Evolutionary conservation across 2,113 vertebrate genomes (phyloP), one percentile per base, ranked within the genome.

Genomic region (Tetraodon nigroviridis): DNA sequence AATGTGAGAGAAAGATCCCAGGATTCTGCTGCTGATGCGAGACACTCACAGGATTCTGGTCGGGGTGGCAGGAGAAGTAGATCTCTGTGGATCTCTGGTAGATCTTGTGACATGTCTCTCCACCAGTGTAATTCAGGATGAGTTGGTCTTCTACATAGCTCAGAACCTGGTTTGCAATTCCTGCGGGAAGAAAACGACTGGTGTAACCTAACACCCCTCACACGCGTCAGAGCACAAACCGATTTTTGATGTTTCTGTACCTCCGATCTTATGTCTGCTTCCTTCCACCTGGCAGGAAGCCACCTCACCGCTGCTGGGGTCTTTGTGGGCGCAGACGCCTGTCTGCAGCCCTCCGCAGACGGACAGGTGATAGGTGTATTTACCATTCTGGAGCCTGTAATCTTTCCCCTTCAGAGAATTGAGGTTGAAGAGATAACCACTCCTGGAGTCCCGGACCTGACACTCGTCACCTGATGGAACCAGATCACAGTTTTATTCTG

Each of bases 121-220:
- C 97, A 0, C 18, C 80, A 0, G 93, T 96, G 73, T 94, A 98
- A 86, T 97, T 98, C 65, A 99, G 90, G 83, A 93, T 94, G 58
- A 99, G 87, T 58, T 96, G 78, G 14, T 94, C 93, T 50, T 94
- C 94, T 72, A 93, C 92, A 0, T 91, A 96, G 7, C 82, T 94
- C 75, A 99, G 73, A 44, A 86, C 88, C 84, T 93, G 89, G 61
- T 86, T 93, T 2, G 67, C 41, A 59, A 93, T 72, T 13, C 97
- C 97, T 98, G 74, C 13, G 49, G 2, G 14, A 7, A 24, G 1
- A 11, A 3, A 2, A 40, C 1, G 17, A 22, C 32, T 11, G 10
- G 5, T 2, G 10, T 37, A 40, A 44, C 53, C 20, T 20, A 7
- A 56, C 6, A 20, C 4, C n/a, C 8, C 32, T 37, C 7, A 27